phyloP scores from a whole-genome alignment of 2,113 vertebrate species.

The Dinomys branickii region DNA sequence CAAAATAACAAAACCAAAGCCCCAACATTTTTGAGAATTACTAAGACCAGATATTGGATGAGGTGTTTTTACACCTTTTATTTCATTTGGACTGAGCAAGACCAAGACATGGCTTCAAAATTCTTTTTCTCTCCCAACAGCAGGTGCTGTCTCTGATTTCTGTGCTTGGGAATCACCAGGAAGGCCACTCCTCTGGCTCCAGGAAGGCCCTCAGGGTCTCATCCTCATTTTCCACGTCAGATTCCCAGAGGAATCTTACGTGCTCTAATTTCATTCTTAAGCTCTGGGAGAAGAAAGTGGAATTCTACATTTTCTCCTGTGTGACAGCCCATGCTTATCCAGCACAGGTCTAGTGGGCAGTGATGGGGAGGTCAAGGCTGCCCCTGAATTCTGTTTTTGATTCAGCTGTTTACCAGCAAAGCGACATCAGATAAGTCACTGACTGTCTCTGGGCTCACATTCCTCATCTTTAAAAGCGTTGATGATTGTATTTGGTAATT shows the following conservation, averaged over 20 bases:
- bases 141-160: background rate
- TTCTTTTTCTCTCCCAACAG: background rate
- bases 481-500: background rate
- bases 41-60: background rate
- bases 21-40: background rate
- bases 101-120: background rate
- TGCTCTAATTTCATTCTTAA: background rate
- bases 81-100: background rate
- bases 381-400: background rate
- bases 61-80: background rate
- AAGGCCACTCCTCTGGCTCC: background rate
- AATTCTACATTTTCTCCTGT: background rate
- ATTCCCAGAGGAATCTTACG: background rate
- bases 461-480: background rate
- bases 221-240: background rate
- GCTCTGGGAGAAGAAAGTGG: background rate
- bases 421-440: background rate
- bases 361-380: background rate
- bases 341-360: fast-evolving
- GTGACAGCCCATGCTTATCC: background rate
- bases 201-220: background rate
- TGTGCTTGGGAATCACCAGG: background rate
- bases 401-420: background rate
- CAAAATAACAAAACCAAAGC: background rate
- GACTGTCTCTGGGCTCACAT: background rate